Evolutionary conservation across 1,140 invertebrate genomes (phyloP), one percentile per base, ranked within the genome.

Genomic region (Idris sp.): DNA sequence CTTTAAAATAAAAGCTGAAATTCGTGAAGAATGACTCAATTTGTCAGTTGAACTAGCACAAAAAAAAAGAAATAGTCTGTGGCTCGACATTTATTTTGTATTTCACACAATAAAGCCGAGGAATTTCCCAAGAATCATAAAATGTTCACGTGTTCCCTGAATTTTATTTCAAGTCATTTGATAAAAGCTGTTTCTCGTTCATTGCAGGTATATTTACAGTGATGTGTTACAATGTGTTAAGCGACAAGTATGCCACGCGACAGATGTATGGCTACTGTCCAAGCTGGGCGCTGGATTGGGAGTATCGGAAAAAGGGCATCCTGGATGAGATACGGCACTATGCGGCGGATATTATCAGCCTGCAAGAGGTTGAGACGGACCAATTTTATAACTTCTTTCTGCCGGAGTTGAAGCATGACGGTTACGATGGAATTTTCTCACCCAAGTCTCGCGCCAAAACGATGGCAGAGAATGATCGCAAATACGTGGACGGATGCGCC

Each of bases 201-300:
- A 77, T 88, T 83, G 1, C 87, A 96, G 95, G 95, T 90, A 95
- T 97, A 83, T 98, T 99, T 89, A 99, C 98, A 44, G 97, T 99
- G 62, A 98, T 99, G 95, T 99, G 97, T 88, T 99, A 99, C 90
- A 99, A 99, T 89, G 97, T 99, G 48, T 90, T 99, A 51, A 99
- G 98, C 89, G 97, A 99, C 88, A 99, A 99, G 88, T 99, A 99
- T 82, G 98, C 98, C 15, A 99, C 98, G 10, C 87, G 97, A 76
- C 96, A 97, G 84, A 97, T 98, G 93, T 99, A 99, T 88, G 97
- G 96, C 64, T 98, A 98, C 86, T 99, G 97, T 88, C 97, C 97
- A 1, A 93, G 94, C 68, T 98, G 97, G 97, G 98, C 98, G 14
- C 89, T 99, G 8, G 94, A 95, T 83, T 99, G 98, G 98, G 96